Evolutionary conservation across 2,888 invertebrate species (phyloP).

Genomic region (Oligia fasciuncula): DNA sequence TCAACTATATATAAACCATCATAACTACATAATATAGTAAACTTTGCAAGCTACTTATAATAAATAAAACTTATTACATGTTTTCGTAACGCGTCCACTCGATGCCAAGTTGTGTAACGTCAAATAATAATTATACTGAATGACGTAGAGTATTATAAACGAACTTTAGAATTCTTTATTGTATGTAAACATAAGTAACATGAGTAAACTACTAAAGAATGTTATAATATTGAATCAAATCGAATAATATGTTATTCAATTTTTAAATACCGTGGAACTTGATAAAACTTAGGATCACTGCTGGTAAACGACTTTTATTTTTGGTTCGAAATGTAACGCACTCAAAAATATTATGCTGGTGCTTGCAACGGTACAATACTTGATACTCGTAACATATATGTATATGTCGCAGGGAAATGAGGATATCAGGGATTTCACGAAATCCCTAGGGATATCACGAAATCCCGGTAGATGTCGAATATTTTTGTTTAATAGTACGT

Average conservation of each 20-base stretch:
- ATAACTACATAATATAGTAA: neutral
- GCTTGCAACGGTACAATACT: neutral
- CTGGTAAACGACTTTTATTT: neutral
- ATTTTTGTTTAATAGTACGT: too few species aligned
- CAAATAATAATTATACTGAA: conserved; percentile 36
- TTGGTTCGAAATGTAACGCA: neutral
- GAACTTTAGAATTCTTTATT: conserved; percentile 34
- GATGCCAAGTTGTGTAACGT: conserved; percentile 38
- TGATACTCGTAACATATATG: too few species aligned
- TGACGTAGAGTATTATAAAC: conserved; percentile 33
- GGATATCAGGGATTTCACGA: too few species aligned
- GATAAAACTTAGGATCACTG: neutral
- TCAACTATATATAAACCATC: neutral
- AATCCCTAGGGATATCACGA: too few species aligned
- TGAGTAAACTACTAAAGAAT: conserved; percentile 37
- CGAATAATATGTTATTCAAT: neutral
- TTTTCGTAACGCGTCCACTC: conserved; percentile 1
- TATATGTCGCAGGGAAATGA: too few species aligned
- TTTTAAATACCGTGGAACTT: neutral
- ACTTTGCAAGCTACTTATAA: neutral
- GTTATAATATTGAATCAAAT: neutral
- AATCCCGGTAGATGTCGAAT: too few species aligned
- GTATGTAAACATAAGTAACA: conserved; percentile 35
- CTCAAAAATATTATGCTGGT: neutral
- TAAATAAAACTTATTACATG: conserved; percentile 19